A percentile compares a stretch with the other conserved stretches of the same genome.
phyloP scores from a whole-genome alignment of 2,797 vertebrate genomes.

The Lacerta bilineata region DNA sequence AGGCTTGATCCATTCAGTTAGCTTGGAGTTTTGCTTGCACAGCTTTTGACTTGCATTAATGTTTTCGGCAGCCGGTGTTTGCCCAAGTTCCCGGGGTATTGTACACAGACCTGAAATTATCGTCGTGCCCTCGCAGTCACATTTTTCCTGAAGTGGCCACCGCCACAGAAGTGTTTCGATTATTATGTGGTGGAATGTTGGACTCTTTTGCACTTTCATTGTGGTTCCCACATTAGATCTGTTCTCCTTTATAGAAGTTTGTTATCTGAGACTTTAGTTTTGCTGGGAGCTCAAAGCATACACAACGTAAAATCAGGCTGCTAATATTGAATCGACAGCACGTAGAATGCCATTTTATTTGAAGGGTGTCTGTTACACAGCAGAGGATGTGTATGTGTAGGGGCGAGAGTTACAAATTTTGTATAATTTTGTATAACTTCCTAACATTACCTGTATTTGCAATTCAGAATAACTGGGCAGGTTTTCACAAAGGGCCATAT shows the following conservation, averaged over 20 bases:
- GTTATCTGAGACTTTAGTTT: not conserved
- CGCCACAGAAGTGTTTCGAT: not conserved
- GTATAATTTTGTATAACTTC: not conserved
- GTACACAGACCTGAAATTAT: not conserved
- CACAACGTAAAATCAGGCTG: not conserved
- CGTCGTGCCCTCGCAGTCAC: not conserved
- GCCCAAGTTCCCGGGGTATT: not conserved
- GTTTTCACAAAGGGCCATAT: not conserved
- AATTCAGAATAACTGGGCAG: not conserved
- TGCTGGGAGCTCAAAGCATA: not conserved
- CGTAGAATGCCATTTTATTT: not conserved
- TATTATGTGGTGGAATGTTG: not conserved
- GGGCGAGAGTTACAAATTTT: not conserved
- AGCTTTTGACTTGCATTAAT: not conserved
- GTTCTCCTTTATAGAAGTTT: not conserved
- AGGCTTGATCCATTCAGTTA: not conserved
- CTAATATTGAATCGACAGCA: not conserved
- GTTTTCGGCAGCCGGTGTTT: not conserved
- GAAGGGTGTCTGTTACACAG: not conserved
- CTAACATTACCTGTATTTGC: not conserved
- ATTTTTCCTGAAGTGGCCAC: not conserved
- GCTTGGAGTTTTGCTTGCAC: not conserved
- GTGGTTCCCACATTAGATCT: not conserved
- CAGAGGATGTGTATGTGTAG: not conserved
- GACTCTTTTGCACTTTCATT: not conserved